Evolutionary conservation across 2,888 invertebrate species (phyloP).

Genomic region (Eutolmus rufibarbis): DNA sequence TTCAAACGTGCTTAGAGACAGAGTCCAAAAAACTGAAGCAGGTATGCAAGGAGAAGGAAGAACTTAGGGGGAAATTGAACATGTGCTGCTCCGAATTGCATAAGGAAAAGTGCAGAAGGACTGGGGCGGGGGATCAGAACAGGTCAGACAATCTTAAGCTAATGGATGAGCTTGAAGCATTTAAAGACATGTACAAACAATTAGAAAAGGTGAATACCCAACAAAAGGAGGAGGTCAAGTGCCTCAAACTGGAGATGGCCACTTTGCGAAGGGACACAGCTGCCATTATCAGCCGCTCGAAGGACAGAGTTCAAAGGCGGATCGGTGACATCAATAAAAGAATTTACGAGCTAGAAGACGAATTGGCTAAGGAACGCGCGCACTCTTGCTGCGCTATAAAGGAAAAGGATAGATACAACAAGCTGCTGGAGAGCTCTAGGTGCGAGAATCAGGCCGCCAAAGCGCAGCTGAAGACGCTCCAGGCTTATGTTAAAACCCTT

Average conservation of each 20-base stretch:
- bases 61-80: constrained; percentile 52
- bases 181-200: not conserved
- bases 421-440: not conserved
- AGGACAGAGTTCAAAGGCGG: not conserved
- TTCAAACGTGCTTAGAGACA: constrained; percentile 55
- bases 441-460: not conserved
- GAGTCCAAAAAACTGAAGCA: constrained; percentile 56
- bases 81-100: constrained; percentile 43
- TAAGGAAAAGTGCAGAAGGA: constrained; percentile 51
- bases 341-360: not conserved
- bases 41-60: constrained; percentile 54
- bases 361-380: not conserved
- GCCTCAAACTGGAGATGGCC: not conserved
- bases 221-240: not conserved
- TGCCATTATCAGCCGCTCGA: not conserved
- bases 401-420: not conserved
- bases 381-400: not conserved
- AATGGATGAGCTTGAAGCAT: not conserved
- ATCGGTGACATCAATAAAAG: not conserved
- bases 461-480: not conserved
- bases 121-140: not conserved
- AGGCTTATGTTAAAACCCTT: not conserved
- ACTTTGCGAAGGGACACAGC: not conserved
- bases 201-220: not conserved
- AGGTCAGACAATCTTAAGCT: not conserved